Percentiles rank a stretch among this genome's conserved stretches.
Evolutionary conservation across 1,140 invertebrate species (phyloP).

Genomic region (Cataglyphis hispanica): DNA sequence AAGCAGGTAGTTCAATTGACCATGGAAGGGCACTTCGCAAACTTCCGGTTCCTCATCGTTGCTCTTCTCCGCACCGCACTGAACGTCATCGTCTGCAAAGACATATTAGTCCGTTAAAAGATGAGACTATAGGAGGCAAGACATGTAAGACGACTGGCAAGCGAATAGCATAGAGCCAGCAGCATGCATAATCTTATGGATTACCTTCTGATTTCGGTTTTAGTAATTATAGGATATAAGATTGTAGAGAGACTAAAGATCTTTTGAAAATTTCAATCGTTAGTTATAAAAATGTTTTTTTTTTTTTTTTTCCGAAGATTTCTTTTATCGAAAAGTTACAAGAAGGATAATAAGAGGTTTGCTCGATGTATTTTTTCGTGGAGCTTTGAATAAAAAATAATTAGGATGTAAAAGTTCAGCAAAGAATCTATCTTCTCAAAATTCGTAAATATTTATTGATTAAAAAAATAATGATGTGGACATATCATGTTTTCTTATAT

Average conservation of each 20-base stretch:
- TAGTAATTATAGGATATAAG: constrained; percentile 10
- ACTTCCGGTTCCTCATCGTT: constrained; percentile 66
- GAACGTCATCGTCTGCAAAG: constrained; percentile 69
- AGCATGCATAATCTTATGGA: constrained; percentile 60
- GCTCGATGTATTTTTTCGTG: not conserved
- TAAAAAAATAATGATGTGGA: constrained; percentile 29
- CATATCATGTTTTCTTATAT: not conserved
- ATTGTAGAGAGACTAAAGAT: not conserved
- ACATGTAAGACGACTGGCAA: constrained; percentile 22
- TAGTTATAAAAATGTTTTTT: not conserved
- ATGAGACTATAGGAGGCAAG: not conserved
- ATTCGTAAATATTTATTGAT: constrained; percentile 40
- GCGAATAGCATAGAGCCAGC: constrained; percentile 35
- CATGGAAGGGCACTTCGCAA: constrained; percentile 71
- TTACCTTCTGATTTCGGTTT: constrained; percentile 38
- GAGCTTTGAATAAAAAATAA: constrained; percentile 4
- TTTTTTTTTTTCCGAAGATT: not conserved
- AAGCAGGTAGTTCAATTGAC: constrained; percentile 70
- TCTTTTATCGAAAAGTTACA: not conserved
- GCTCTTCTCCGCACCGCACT: constrained; percentile 54
- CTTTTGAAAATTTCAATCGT: not conserved
- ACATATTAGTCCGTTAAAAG: constrained; percentile 55
- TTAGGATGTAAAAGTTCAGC: constrained; percentile 5
- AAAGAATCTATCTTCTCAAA: constrained; percentile 13
- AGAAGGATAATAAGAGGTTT: not conserved